Base-by-base conservation (phyloP, 35 echinoderm and acorn worm genomes). In the Holothuria glaberrima region DNA sequence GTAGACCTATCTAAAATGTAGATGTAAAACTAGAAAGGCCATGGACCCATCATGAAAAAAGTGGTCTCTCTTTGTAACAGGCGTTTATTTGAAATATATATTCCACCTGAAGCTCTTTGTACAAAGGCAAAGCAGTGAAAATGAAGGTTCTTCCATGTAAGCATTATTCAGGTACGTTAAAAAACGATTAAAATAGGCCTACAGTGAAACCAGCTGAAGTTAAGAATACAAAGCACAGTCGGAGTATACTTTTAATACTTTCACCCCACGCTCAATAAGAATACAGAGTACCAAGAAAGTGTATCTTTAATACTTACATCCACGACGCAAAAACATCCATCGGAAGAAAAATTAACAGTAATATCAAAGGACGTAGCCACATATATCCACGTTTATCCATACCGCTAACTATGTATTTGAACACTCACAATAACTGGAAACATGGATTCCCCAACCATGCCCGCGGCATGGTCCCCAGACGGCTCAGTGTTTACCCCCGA, bases 381-480 rank as follows among this genome's bases (percentile, higher is more conserved):
- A 78, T 78, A 48, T 78, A 48, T 48, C 74, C 50, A 13, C 36
- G 41, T 48, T 78, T 52, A 48, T 78, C 74, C 74, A 78, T 78
- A 24, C 36, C 74, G 44, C 33, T 48, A 48, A 12, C 22, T 18
- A 45, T 18, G 0, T 3, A 78, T 27, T 22, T 24, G 21, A 48
- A 20, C 26, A 41, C 4, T 48, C 44, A 27, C 36, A 78, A 26
- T 22, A 25, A 48, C 5, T 25, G 74, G 20, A 18, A 78, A 78
- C 36, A 50, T 35, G 19, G 19, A 78, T 26, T 24, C 5, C 27
- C 33, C n/a, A 48, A 20, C n/a, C 50, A n/a, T 48, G 74, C 36
- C 74, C 35, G 41, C 44, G 74, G 74, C 74, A 78, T 78, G 17
- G 74, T 78, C 69, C 26, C 30, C 22, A 20, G 69, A 38, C 38